Conservation (phyloP, 2,797 vertebrate genomes). For the Lagorchestes hirsutus region DNA sequence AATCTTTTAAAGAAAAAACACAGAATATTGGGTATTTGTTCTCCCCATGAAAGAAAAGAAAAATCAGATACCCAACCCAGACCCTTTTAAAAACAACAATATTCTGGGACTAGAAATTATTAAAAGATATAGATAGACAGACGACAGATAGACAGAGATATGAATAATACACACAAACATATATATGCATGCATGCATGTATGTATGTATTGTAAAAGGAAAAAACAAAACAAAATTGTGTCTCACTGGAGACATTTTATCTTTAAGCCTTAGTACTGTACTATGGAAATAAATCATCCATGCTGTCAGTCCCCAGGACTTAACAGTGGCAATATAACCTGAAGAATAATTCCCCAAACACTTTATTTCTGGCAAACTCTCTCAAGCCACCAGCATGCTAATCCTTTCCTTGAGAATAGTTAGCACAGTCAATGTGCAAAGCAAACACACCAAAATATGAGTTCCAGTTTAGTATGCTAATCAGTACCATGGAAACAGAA, state of each 20-base stretch:
- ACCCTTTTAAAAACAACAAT: conserved; percentile 14
- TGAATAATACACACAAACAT: no score
- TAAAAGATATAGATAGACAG: conserved; percentile 12
- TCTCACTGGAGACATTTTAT: conserved; percentile 40
- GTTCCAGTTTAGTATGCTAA: conserved; percentile 77
- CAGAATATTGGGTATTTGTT: neutral
- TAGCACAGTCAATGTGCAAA: conserved; percentile 63
- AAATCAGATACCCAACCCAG: conserved; percentile 16
- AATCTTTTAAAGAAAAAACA: conserved; percentile 41
- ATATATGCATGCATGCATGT: no score
- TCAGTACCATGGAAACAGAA: conserved; percentile 84
- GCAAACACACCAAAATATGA: conserved; percentile 67
- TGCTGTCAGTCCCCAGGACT: conserved; percentile 21
- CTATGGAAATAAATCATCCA: conserved; percentile 34
- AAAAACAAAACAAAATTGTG: neutral
- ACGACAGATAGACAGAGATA: no score
- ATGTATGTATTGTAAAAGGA: neutral
- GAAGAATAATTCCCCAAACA: conserved; percentile 42
- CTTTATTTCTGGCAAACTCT: conserved; percentile 73
- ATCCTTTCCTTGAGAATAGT: conserved; percentile 77
- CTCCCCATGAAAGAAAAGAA: conserved; percentile 39
- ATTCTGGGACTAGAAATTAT: neutral
- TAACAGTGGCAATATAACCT: conserved; percentile 42
- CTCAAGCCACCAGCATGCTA: conserved; percentile 64
- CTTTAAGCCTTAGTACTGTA: conserved; percentile 25